Base-by-base conservation (phyloP, 2,113 vertebrate genomes). In the Leuciscus idus region DNA sequence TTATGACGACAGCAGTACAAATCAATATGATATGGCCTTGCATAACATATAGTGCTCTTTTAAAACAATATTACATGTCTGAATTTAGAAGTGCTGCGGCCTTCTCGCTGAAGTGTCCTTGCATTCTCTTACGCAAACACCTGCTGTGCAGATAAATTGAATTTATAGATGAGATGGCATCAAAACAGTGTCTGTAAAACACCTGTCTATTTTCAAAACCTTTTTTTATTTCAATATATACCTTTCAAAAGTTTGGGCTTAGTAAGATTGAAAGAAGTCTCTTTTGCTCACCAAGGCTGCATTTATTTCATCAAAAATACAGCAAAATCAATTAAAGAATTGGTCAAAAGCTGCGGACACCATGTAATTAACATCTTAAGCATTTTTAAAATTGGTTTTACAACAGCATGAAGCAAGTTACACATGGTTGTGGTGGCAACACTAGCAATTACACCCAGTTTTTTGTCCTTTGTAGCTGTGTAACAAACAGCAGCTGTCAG, bases 401-500 rank as follows among this genome's bases (percentile, higher is more conserved):
- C 48, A 36, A 19, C n/a, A 8, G 9, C 9, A 57, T 33, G 2
- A 23, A 57, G 15, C 50, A n/a, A 15, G 33, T 43, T 62, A 26
- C 17, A 64, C 6, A 43, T 19, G 23, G 10, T 8, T 57, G 21
- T 61, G 55, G 78, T 46, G 59, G 8, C 33, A 81, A 64, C 59
- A 26, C 78, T 62, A 81, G n/a, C 79, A 81, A 64, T 66, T 81
- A 66, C 61, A 81, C 61, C 9, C 17, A 66, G 15, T 28, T 81
- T 81, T 81, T 30, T 81, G 23, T 48, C 28, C 64, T 83, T 70
- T 83, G 81, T 83, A 55, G 62, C 64, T 1, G 46, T 50, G 62
- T 81, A 83, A 83, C 80, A 70, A 70, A 83, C 81, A 70, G 43
- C 46, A 70, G 46, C 81, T 83, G 81, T 83, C 81, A 83, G 81